Percentiles rank a stretch among this genome's conserved stretches.
Evolutionary conservation across 2,113 vertebrate genomes (phyloP).

Genomic region (Aegotheles bennettii): DNA sequence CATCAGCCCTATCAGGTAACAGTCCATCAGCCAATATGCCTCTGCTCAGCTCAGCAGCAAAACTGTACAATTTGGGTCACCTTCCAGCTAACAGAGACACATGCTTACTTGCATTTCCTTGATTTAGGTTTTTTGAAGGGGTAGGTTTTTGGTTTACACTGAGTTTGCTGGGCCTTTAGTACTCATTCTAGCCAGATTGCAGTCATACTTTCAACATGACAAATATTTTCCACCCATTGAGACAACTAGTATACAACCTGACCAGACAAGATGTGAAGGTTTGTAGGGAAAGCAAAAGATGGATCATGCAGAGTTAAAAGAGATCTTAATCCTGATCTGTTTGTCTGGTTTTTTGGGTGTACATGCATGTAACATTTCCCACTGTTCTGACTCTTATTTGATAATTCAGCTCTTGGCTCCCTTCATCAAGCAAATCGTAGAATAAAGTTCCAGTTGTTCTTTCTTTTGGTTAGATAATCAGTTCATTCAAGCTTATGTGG

Average conservation of each 20-base stretch:
- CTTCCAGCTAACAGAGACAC: not conserved
- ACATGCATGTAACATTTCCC: not conserved
- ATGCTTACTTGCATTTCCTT: not conserved
- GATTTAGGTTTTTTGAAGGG: not conserved
- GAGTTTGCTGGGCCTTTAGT: not conserved
- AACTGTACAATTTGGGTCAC: not conserved
- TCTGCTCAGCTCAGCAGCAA: not conserved
- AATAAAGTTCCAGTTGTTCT: not conserved
- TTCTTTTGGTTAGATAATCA: not conserved
- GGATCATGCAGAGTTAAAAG: not conserved
- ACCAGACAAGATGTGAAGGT: not conserved
- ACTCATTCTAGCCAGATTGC: not conserved
- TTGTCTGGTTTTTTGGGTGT: not conserved
- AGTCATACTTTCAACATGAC: not conserved
- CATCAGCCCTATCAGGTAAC: slow-evolving; percentile 82
- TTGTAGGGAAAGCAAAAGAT: not conserved
- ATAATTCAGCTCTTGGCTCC: not conserved
- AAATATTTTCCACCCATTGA: not conserved
- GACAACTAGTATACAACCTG: not conserved
- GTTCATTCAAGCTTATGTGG: not conserved
- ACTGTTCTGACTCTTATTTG: not conserved
- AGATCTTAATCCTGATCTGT: not conserved
- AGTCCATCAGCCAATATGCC: not conserved
- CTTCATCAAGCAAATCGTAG: not conserved
- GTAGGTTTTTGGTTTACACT: not conserved